Conservation (phyloP, 2,888 invertebrate species). For the Morpho achilles region DNA sequence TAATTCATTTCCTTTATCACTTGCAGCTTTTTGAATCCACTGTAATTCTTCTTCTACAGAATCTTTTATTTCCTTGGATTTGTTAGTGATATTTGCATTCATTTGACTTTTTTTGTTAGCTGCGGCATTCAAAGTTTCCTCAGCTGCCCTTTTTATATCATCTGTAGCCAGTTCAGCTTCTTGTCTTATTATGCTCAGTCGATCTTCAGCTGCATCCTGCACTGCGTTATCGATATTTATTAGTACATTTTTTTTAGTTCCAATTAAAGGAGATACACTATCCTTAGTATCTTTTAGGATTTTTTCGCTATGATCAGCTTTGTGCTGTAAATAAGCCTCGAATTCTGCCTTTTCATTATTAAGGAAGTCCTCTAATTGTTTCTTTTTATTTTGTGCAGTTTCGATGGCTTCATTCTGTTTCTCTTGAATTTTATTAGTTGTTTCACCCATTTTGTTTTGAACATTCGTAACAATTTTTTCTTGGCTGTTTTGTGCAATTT, state of each 20-base stretch:
- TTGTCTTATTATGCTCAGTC: slow-evolving; percentile 62
- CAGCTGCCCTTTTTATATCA: slow-evolving; percentile 65
- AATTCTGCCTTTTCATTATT: slow-evolving; percentile 39
- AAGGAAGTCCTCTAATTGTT: slow-evolving; percentile 37
- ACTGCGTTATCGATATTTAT: slow-evolving; percentile 35
- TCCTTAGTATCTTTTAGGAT: slow-evolving; percentile 29
- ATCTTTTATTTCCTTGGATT: slow-evolving; percentile 40
- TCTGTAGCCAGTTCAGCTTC: slow-evolving; percentile 67
- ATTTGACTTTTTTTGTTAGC: slow-evolving; percentile 53
- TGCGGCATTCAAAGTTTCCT: slow-evolving; percentile 57
- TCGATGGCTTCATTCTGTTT: slow-evolving; percentile 30
- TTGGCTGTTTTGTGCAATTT: slow-evolving; percentile 16
- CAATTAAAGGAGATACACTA: slow-evolving; percentile 28
- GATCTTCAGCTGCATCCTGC: slow-evolving; percentile 40
- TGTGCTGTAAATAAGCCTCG: slow-evolving; percentile 29
- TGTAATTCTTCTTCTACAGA: slow-evolving; percentile 46
- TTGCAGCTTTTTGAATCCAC: slow-evolving; percentile 42
- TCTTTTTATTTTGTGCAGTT: slow-evolving; percentile 33
- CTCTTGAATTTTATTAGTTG: slow-evolving; percentile 34
- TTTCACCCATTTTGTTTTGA: slow-evolving; percentile 28
- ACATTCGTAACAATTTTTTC: slow-evolving; percentile 13
- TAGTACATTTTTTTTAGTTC: slow-evolving; percentile 32
- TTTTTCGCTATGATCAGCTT: slow-evolving; percentile 28
- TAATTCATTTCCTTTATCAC: slow-evolving; percentile 41
- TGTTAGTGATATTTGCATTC: slow-evolving; percentile 42